Percentiles rank a stretch among this genome's conserved stretches.
phyloP scores from a whole-genome alignment of 2,113 vertebrate genomes.

The Aepyceros melampus region DNA sequence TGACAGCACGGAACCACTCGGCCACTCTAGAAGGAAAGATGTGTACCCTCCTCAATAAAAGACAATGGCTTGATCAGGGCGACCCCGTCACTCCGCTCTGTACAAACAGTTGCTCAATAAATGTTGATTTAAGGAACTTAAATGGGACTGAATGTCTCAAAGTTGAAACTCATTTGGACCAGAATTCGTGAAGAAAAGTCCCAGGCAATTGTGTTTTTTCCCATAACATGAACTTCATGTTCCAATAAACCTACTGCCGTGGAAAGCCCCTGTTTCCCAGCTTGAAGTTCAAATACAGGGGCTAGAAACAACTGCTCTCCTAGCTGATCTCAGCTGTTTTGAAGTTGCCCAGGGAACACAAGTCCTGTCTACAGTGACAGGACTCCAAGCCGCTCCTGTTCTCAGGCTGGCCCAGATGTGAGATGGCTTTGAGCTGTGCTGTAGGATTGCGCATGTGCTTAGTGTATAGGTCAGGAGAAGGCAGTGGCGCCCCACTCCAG shows the following conservation, averaged over 20 bases:
- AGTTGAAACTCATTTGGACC: neutral
- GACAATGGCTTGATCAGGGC: neutral
- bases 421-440: neutral
- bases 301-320: neutral
- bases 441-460: neutral
- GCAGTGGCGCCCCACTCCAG: no score
- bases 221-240: neutral
- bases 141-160: neutral
- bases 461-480: rapidly evolving
- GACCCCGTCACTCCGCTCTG: neutral
- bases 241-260: neutral
- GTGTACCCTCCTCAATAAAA: neutral
- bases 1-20: no score
- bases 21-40: neutral
- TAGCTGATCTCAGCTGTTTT: neutral
- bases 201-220: neutral
- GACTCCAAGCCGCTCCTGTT: neutral
- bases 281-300: neutral
- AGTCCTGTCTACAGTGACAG: rapidly evolving
- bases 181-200: neutral
- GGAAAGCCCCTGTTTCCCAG: neutral
- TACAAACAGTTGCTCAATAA: neutral
- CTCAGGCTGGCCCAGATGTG: neutral
- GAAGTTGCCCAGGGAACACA: neutral
- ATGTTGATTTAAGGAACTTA: neutral